phyloP scores from a whole-genome alignment of 92 coral and sea anemone species.

The Phenganax marumi region DNA sequence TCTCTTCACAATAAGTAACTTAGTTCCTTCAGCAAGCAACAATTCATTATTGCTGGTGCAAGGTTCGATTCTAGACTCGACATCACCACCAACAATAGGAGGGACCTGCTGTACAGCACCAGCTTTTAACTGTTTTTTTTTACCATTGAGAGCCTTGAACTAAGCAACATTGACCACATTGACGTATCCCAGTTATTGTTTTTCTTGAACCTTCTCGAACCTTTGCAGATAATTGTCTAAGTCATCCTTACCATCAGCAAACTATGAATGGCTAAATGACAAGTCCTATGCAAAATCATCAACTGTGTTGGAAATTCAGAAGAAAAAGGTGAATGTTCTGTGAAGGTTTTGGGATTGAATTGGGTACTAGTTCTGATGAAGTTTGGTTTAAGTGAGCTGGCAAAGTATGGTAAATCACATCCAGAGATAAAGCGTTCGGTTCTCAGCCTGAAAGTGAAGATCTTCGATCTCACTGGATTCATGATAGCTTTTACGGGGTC shows the following conservation, averaged over 20 bases:
- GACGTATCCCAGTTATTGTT: too few species aligned
- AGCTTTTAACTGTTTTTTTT: not conserved
- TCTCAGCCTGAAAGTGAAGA: not conserved
- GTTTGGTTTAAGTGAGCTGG: not conserved
- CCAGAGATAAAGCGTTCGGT: constrained; percentile 20
- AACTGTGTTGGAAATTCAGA: constrained; percentile 5
- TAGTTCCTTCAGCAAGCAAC: constrained; percentile 42
- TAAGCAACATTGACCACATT: too few species aligned
- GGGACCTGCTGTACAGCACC: not conserved
- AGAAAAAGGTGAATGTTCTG: constrained; percentile 17
- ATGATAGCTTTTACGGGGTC: constrained; percentile 16
- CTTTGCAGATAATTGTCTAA: too few species aligned
- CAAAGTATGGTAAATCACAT: constrained; percentile 10
- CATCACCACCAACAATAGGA: not conserved
- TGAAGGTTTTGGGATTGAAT: constrained; percentile 15
- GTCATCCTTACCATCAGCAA: too few species aligned
- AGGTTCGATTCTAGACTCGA: not conserved
- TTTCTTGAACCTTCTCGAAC: too few species aligned
- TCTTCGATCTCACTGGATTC: constrained; percentile 30
- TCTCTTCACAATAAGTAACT: constrained; percentile 34
- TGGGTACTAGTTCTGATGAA: constrained; percentile 12
- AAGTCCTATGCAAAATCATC: constrained; percentile 48
- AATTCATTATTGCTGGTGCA: constrained; percentile 45
- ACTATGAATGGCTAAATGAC: too few species aligned
- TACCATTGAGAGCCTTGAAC: too few species aligned